Base-by-base conservation (phyloP, 2,888 invertebrate species). In the Oligia strigilis region DNA sequence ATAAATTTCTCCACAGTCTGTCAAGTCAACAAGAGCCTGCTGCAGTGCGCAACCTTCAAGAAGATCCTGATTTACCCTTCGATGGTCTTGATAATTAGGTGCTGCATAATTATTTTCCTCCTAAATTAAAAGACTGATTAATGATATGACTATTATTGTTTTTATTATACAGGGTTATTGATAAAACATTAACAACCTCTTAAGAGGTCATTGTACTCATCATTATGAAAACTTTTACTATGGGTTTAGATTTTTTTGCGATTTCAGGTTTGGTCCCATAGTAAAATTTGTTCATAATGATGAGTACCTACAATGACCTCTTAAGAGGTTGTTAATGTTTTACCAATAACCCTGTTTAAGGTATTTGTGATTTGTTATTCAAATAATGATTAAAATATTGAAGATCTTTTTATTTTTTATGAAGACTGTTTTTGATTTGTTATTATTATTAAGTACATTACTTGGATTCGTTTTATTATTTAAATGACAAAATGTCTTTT, bases 41-140 rank as follows among this genome's bases (percentile, higher is more conserved):
- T 70, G 55, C 40, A 71, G 71, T 71, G 71, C 71, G 40, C 55
- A 55, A 55, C 71, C 55, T 71, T 71, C 71, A 71, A 71, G 71
- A 49, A 71, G 55, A 23, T 71, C 71, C n/a, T 40, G 55, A 1
- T 71, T 71, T 14, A 71, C 40, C 55, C 71, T 58, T 58, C 71
- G 36, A 40, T 71, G 40, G 8, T 71, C 71, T 58, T 58, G 14
- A 58, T 71, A 55, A 71, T 71, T 71, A 23, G 71, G 55, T 58
- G 71, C 71, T 71, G 40, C 40, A 71, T 58, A 8, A 58, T 58
- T 71, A 58, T 71, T 58, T 71, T 71, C 55, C 23, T 58, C 71
- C 71, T 71, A 40, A 71, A 71, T 58, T 58, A 58, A 58, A 71
- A 70, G 55, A 55, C 55, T 70, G 70, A 71, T 71, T 71, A 71